Evolutionary conservation across 2,113 vertebrate species (phyloP).

Genomic region (Eptesicus fuscus): DNA sequence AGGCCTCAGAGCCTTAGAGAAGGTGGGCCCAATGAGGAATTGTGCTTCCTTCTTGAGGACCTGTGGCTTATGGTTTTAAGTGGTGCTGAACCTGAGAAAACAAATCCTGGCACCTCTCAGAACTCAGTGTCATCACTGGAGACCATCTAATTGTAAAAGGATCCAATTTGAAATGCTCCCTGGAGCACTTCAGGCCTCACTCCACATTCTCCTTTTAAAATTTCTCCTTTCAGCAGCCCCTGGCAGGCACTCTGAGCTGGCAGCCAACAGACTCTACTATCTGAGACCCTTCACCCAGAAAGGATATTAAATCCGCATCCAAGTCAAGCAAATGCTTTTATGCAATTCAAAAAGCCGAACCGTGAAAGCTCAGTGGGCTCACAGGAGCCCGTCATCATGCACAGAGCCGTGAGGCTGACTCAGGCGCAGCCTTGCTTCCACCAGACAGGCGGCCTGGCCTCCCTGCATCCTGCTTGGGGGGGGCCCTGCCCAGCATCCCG

Average conservation of each 20-base stretch:
- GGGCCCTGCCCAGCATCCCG: neutral
- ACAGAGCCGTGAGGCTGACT: neutral
- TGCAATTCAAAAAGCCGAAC: neutral
- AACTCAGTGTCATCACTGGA: neutral
- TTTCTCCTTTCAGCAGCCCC: neutral
- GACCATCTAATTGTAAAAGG: constrained; percentile 7
- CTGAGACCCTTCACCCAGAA: neutral
- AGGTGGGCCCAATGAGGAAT: neutral
- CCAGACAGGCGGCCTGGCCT: too few species aligned
- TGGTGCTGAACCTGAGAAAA: neutral
- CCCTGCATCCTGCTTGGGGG: neutral
- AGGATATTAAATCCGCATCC: neutral
- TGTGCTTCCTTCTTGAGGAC: neutral
- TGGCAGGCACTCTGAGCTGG: neutral
- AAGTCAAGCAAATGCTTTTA: neutral
- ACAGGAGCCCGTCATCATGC: neutral
- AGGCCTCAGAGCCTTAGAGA: neutral
- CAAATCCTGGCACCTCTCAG: neutral
- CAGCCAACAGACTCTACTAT: neutral
- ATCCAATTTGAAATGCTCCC: neutral
- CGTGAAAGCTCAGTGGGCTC: neutral
- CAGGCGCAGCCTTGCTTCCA: neutral
- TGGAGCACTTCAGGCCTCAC: neutral
- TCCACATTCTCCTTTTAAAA: neutral
- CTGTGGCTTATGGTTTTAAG: neutral